phyloP scores from a whole-genome alignment of 2,888 invertebrate species.

The Stenolophus ochropezus region DNA sequence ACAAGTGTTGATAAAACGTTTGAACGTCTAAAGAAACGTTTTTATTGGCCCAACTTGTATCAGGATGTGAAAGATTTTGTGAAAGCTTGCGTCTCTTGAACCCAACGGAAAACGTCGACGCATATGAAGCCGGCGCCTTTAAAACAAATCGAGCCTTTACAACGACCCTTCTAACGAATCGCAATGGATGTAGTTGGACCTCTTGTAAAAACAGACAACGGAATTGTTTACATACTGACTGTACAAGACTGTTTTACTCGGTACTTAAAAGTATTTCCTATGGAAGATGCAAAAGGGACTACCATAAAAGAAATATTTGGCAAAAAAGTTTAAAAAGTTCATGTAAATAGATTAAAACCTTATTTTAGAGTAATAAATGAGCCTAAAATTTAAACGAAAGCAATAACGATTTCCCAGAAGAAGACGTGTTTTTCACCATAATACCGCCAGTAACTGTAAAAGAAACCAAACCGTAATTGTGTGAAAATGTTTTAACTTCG shows the following conservation, averaged over 20 bases:
- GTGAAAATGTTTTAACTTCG: background rate
- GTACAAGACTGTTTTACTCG: conserved; percentile 62
- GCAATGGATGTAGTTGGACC: too few species aligned
- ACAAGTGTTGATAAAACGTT: too few species aligned
- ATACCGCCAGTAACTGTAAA: background rate
- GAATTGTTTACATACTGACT: background rate
- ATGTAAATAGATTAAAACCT: conserved; percentile 21
- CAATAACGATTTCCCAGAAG: background rate
- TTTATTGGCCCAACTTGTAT: too few species aligned
- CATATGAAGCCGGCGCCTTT: too few species aligned
- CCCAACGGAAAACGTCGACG: too few species aligned
- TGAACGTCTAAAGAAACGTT: background rate
- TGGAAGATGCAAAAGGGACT: conserved; percentile 63
- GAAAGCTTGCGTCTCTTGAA: too few species aligned
- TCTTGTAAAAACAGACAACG: too few species aligned
- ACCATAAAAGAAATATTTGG: conserved; percentile 48
- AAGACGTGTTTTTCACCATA: too few species aligned
- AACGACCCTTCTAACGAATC: too few species aligned
- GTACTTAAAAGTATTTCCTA: conserved; percentile 63
- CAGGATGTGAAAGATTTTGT: too few species aligned
- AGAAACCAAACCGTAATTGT: background rate
- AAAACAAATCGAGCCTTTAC: too few species aligned
- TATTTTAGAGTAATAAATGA: background rate
- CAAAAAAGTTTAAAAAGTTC: background rate
- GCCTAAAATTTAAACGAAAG: background rate